A percentile compares a stretch with the other conserved stretches of the same genome.
Conservation (phyloP, 92 coral and sea anemone species). For the Epizoanthus rinbou region DNA sequence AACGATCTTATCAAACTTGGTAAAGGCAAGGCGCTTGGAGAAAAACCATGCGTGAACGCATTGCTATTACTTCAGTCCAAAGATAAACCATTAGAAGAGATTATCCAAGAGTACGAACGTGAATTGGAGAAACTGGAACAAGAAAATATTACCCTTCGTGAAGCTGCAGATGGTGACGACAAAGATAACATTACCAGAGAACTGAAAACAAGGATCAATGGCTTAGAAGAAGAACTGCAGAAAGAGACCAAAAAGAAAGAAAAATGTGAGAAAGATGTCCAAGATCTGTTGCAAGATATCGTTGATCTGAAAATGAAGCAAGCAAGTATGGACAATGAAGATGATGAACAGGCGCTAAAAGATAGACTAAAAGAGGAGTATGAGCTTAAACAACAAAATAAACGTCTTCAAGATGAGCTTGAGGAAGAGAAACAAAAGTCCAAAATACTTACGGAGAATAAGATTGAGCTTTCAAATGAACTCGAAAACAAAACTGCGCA, state of each 20-base stretch:
- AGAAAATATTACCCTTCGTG: not conserved
- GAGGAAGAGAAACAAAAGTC: slow-evolving; percentile 42
- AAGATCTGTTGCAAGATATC: slow-evolving; percentile 74
- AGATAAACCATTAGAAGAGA: not conserved
- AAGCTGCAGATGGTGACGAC: not conserved
- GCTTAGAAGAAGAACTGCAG: slow-evolving; percentile 54
- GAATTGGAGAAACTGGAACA: slow-evolving; percentile 23
- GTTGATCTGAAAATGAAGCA: slow-evolving; percentile 69
- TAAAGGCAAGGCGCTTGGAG: not conserved
- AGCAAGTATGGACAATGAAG: slow-evolving; percentile 48
- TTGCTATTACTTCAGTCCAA: slow-evolving; percentile 6
- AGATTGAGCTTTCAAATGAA: slow-evolving; percentile 55
- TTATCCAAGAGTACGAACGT: slow-evolving; percentile 7
- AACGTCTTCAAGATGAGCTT: slow-evolving; percentile 61
- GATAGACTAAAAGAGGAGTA: slow-evolving; percentile 52
- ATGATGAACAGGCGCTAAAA: slow-evolving; percentile 39
- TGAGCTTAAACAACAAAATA: slow-evolving; percentile 57
- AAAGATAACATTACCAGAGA: slow-evolving; percentile 1
- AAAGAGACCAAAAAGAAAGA: slow-evolving; percentile 59
- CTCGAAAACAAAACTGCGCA: slow-evolving; percentile 53
- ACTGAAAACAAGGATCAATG: slow-evolving; percentile 29
- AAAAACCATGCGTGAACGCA: slow-evolving; percentile 19
- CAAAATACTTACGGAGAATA: slow-evolving; percentile 52
- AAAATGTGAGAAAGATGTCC: slow-evolving; percentile 67
- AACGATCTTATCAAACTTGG: not conserved